phyloP scores from a whole-genome alignment of 2,113 vertebrate genomes.

The Pyrgilauda ruficollis region DNA sequence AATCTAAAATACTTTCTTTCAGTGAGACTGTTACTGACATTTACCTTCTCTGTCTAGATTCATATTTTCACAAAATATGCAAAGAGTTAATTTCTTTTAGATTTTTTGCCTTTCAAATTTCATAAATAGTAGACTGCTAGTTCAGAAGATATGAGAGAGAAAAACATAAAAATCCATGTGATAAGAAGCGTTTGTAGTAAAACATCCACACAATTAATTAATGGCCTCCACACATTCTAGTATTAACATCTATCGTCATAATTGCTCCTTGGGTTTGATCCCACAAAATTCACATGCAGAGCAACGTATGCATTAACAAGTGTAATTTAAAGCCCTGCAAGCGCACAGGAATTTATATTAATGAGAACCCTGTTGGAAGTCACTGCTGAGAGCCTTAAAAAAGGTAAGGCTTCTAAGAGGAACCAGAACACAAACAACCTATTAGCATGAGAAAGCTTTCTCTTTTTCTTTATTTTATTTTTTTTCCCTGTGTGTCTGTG shows the following conservation, averaged over 20 bases:
- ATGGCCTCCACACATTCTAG: not conserved
- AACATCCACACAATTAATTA: not conserved
- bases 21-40: not conserved
- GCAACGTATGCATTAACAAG: not conserved
- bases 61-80: not conserved
- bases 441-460: not conserved
- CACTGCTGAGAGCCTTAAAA: not conserved
- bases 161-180: not conserved
- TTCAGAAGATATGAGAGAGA: not conserved
- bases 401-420: not conserved
- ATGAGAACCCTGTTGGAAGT: not conserved
- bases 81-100: not conserved
- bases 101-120: not conserved
- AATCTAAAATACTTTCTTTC: not conserved
- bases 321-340: not conserved
- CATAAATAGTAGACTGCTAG: not conserved
- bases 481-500: fast-evolving
- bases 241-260: not conserved
- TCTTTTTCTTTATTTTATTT: not conserved
- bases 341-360: not conserved
- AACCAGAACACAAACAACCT: not conserved
- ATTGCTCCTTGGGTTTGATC: not conserved
- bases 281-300: not conserved
- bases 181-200: not conserved
- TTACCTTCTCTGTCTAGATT: not conserved